Evolutionary conservation across 2,888 invertebrate species (phyloP).

Genomic region (Synanthedon vespiformis): DNA sequence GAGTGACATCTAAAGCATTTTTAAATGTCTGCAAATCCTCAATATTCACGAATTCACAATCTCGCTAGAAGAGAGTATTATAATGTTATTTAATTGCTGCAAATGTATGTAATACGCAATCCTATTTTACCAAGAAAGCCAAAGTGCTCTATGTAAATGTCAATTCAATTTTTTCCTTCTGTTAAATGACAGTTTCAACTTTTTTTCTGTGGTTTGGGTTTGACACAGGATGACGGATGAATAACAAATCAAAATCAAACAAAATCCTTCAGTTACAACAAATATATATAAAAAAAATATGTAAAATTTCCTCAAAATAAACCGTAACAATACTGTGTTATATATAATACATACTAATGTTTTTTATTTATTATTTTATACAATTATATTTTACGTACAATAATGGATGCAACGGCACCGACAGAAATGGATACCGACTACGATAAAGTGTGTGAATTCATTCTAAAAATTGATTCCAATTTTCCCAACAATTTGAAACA

Average conservation of each 20-base stretch:
- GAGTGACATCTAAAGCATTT: no score
- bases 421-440: conserved; percentile 28
- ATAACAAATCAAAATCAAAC: conserved; percentile 36
- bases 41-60: no score
- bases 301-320: conserved; percentile 15
- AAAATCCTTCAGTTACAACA: not conserved
- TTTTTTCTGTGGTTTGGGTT: no score
- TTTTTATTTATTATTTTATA: not conserved
- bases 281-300: conserved; percentile 17
- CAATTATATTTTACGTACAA: conserved; percentile 7
- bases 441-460: conserved; percentile 30
- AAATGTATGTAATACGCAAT: no score
- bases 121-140: no score
- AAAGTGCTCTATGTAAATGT: no score
- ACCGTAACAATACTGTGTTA: conserved; percentile 6
- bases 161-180: no score
- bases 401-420: conserved; percentile 55
- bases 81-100: no score
- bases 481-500: conserved; percentile 25
- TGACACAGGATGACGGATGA: no score
- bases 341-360: not conserved
- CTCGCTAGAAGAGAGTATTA: no score
- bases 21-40: no score
- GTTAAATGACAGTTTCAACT: no score
- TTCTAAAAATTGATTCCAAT: conserved; percentile 26